phyloP scores from a whole-genome alignment of 2,113 vertebrate species.

The Antidorcas marsupialis region DNA sequence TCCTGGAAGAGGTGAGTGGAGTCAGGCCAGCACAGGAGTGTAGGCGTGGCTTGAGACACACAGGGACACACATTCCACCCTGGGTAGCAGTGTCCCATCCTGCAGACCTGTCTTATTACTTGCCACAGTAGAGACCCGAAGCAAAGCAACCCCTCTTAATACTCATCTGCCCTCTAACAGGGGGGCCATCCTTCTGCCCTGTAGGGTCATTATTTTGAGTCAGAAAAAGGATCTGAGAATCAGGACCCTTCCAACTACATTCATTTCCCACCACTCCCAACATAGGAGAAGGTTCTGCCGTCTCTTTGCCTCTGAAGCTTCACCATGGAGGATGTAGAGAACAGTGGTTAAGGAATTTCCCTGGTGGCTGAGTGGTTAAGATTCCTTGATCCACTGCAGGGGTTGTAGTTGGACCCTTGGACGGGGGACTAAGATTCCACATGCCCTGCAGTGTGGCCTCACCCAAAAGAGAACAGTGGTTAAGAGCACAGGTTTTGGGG shows the following conservation, averaged over 20 bases:
- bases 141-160: background rate
- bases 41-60: background rate
- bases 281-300: background rate
- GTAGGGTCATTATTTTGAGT: background rate
- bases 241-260: background rate
- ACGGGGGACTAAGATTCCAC: background rate
- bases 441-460: background rate
- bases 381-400: background rate
- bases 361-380: background rate
- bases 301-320: background rate
- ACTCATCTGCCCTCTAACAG: background rate
- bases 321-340: background rate
- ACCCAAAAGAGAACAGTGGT: background rate
- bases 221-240: background rate
- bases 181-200: background rate
- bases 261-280: background rate
- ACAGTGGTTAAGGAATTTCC: background rate
- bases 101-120: background rate
- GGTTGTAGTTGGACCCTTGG: background rate
- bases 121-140: background rate
- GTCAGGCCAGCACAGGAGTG: background rate
- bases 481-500: background rate
- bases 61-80: background rate
- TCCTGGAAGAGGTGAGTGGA: conserved; percentile 90
- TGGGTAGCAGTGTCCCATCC: background rate